Evolutionary conservation across 2,888 invertebrate species (phyloP).

Genomic region (Drosophila anomalata): DNA sequence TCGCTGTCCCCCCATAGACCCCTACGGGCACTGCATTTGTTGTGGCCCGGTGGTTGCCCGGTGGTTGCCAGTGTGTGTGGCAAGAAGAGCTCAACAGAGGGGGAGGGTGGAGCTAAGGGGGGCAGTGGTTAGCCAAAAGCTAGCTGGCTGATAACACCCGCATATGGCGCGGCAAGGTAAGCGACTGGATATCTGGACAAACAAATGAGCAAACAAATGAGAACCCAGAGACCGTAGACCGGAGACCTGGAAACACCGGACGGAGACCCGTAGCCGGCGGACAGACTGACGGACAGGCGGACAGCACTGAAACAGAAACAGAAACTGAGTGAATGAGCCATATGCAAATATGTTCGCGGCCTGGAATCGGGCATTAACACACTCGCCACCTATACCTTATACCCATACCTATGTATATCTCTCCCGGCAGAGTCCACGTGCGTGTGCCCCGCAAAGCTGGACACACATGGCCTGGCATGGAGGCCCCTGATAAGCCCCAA

Average conservation of each 20-base stretch:
- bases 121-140: conserved; percentile 60
- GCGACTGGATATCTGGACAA: conserved; percentile 69
- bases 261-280: conserved; percentile 17
- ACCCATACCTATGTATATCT: conserved; percentile 14
- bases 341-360: conserved; percentile 73
- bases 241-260: conserved; percentile 5
- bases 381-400: conserved; percentile 4
- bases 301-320: conserved; percentile 11
- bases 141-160: conserved; percentile 77
- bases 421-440: conserved; percentile 17
- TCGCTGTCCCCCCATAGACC: conserved; percentile 36
- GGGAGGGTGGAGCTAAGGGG: neutral
- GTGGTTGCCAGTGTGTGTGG: neutral
- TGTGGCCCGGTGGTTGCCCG: neutral
- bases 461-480: conserved; percentile 43
- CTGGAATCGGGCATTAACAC: conserved; percentile 67
- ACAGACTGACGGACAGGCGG: conserved; percentile 30
- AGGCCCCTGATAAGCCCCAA: conserved; percentile 49
- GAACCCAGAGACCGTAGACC: conserved; percentile 16
- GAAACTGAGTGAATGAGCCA: conserved; percentile 70
- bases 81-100: neutral
- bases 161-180: conserved; percentile 53
- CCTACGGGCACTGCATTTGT: neutral
- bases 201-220: conserved; percentile 64
- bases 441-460: conserved; percentile 41